Conservation (phyloP, 2,888 invertebrate species). For the Thymelicus lineola region DNA sequence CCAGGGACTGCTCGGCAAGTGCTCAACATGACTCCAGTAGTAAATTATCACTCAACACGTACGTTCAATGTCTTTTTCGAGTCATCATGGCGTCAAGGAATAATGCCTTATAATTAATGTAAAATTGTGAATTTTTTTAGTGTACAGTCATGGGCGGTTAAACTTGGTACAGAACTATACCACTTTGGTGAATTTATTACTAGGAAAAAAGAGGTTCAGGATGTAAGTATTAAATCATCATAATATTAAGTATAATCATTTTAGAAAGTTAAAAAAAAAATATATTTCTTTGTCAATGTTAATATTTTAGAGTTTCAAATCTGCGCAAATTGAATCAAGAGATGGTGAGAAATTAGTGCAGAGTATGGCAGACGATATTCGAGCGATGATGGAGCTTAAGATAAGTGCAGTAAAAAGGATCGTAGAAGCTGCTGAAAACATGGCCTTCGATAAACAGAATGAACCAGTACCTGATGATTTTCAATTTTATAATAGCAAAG, state of each 20-base stretch:
- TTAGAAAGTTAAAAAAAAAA: too few species aligned
- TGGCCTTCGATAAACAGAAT: slow-evolving; percentile 86
- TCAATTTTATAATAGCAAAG: slow-evolving; percentile 89
- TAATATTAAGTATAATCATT: background rate
- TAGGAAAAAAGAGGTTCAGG: slow-evolving; percentile 90
- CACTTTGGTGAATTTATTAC: slow-evolving; percentile 93
- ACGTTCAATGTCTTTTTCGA: slow-evolving; percentile 50
- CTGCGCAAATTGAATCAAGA: slow-evolving; percentile 89
- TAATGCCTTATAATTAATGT: background rate
- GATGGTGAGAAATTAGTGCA: slow-evolving; percentile 92
- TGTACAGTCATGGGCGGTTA: slow-evolving; percentile 93
- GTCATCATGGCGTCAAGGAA: slow-evolving; percentile 12
- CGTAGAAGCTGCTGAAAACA: slow-evolving; percentile 94
- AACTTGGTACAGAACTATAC: slow-evolving; percentile 91
- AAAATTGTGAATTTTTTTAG: slow-evolving; percentile 66
- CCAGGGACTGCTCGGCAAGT: slow-evolving; percentile 75
- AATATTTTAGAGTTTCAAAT: slow-evolving; percentile 89
- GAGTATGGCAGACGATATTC: slow-evolving; percentile 93
- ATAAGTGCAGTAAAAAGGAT: slow-evolving; percentile 95
- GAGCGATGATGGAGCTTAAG: slow-evolving; percentile 95
- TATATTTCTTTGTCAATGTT: slow-evolving; percentile 45
- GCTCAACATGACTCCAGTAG: slow-evolving; percentile 68
- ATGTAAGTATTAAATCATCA: slow-evolving; percentile 80
- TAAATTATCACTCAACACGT: slow-evolving; percentile 78
- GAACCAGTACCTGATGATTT: slow-evolving; percentile 86